Evolutionary conservation across 2,888 invertebrate genomes (phyloP), one percentile per base, ranked within the genome.

Genomic region (Drosophila nigritarsus): DNA sequence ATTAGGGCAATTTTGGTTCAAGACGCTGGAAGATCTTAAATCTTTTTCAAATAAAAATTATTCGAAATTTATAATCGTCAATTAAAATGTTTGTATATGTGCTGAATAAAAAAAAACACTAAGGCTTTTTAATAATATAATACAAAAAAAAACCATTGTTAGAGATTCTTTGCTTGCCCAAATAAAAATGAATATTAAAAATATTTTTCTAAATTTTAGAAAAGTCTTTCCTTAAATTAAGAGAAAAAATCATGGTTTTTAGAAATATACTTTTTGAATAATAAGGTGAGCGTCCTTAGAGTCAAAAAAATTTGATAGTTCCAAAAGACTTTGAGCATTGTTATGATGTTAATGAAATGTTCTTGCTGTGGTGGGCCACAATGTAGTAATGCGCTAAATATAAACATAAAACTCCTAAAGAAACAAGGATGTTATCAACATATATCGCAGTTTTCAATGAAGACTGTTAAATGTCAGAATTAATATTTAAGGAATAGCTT

Each of bases 111-210:
- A 38, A 1, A 38, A 38, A 38, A 38, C 8, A 38, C 8, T 8
- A n/a, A 8, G 8, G 8, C n/a, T n/a, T 8, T 18, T n/a, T 8
- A n/a, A n/a, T 3, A n/a, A 38, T n/a, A 38, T n/a, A n/a, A n/a
- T n/a, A 8, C 8, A 30, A 30, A n/a, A 40, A n/a, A n/a, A 9
- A 0, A 9, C 0, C 0, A 9, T 9, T 40, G 0, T n/a, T 1
- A 9, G 9, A 40, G n/a, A n/a, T 9, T 40, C 38, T 40, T 30
- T 30, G 0, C 30, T 30, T 30, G 30, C 0, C 9, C 30, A 30
- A 30, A 30, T 30, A 9, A 30, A 30, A 30, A 40, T 40, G 9
- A 1, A n/a, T n/a, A n/a, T 9, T 40, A 9, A 4, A n/a, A 9
- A 9, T 40, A 8, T 4, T 3, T 40, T 4, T n/a, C 1, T 9